A percentile compares a stretch with the other conserved stretches of the same genome.
phyloP scores from a whole-genome alignment of 2,113 vertebrate species.

The Lepus americanus region DNA sequence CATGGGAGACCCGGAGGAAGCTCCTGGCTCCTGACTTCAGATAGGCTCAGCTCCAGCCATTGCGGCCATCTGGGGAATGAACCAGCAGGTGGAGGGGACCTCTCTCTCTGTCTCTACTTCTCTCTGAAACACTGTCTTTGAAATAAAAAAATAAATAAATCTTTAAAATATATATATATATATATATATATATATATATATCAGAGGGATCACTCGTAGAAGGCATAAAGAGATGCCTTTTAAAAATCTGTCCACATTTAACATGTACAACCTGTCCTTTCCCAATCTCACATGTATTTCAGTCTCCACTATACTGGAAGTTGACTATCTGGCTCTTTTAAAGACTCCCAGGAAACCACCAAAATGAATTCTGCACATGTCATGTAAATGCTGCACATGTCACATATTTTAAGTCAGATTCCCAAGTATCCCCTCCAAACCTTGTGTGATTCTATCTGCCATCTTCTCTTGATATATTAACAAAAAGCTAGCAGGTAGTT shows the following conservation, averaged over 20 bases:
- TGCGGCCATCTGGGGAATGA: too few species aligned
- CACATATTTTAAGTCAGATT: conserved; percentile 45
- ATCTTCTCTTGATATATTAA: background rate
- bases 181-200: conserved; percentile 5
- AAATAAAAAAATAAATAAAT: too few species aligned
- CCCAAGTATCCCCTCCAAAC: background rate
- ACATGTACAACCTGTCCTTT: background rate
- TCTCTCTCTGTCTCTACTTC: too few species aligned
- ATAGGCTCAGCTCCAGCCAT: too few species aligned
- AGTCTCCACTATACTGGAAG: background rate
- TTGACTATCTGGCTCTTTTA: background rate
- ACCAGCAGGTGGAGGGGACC: too few species aligned
- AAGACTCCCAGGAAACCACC: background rate
- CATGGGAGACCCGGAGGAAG: too few species aligned
- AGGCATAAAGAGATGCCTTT: background rate
- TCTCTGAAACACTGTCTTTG: too few species aligned
- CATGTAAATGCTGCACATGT: background rate
- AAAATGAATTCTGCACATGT: conserved; percentile 20
- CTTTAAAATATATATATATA: background rate
- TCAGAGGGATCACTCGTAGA: background rate
- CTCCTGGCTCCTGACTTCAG: too few species aligned
- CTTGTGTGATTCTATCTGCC: background rate
- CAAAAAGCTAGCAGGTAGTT: background rate
- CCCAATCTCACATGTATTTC: background rate
- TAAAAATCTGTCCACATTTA: background rate